Evolutionary conservation across 2,797 vertebrate species (phyloP).

Genomic region (Rhyacichthys aspro): DNA sequence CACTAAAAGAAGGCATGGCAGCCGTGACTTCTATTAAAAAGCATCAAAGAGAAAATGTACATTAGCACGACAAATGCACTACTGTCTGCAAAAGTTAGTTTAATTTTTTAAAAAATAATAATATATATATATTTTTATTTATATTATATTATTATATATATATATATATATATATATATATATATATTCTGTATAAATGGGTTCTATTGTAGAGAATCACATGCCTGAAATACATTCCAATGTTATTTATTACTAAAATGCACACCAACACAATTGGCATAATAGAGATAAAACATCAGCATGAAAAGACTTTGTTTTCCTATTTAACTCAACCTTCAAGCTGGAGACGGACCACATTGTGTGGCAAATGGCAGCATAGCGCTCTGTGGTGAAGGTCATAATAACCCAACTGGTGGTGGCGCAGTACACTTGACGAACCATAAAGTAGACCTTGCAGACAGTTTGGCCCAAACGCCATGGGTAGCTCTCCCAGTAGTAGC

Average conservation of each 20-base stretch:
- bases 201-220: too few species aligned
- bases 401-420: constrained; percentile 84
- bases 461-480: constrained; percentile 79
- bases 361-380: constrained; percentile 82
- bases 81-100: background rate
- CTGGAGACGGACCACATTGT: constrained; percentile 83
- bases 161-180: too few species aligned
- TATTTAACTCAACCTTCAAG: constrained; percentile 58
- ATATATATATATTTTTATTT: too few species aligned
- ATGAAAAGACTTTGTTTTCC: background rate
- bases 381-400: constrained; percentile 79
- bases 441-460: constrained; percentile 82
- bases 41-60: constrained; percentile 1
- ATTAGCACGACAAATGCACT: background rate
- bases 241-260: too few species aligned
- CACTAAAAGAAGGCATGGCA: constrained; percentile 75
- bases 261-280: too few species aligned
- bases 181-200: too few species aligned
- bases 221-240: too few species aligned
- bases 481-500: constrained; percentile 85
- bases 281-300: background rate
- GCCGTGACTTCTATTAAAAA: constrained; percentile 64
- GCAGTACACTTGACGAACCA: constrained; percentile 83
- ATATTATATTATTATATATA: too few species aligned
- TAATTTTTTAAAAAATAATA: too few species aligned